These are phyloP conservation scores for Conops quadrifasciatus DNA, from an alignment of 2,888 invertebrate genomes.

Conservation along the genomic window DNA sequence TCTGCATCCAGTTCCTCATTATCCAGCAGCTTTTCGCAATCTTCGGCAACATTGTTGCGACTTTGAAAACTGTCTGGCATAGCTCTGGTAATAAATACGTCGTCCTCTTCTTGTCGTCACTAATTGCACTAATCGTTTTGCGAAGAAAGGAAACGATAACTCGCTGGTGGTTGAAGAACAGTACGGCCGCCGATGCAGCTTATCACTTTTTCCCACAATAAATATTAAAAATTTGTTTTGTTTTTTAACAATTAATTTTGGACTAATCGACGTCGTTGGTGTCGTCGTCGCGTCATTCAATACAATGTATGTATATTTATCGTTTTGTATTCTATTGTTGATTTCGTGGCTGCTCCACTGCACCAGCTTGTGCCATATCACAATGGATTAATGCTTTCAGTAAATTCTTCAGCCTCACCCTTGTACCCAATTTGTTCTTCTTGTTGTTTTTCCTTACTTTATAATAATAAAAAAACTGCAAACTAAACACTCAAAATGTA, in stretches of 20 bases:
- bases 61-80: too few species aligned
- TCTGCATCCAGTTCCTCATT: constrained; percentile 36
- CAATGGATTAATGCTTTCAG: constrained; percentile 4
- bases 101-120: constrained; percentile 18
- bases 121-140: too few species aligned
- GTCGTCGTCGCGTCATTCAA: background rate
- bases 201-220: constrained; percentile 34
- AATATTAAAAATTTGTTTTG: constrained; percentile 15
- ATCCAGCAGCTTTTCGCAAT: constrained; percentile 34
- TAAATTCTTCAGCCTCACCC: background rate
- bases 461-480: too few species aligned
- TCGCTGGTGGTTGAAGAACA: background rate
- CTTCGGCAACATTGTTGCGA: constrained; percentile 31
- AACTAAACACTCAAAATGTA: constrained; percentile 6
- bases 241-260: constrained; percentile 26
- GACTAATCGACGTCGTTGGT: background rate
- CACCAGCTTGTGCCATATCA: constrained; percentile 13
- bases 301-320: background rate
- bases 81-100: too few species aligned
- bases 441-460: background rate
- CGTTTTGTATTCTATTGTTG: too few species aligned
- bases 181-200: constrained; percentile 1
- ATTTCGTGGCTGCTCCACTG: background rate
- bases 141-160: background rate
- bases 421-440: background rate